A percentile compares a stretch with the other conserved stretches of the same genome.
phyloP scores from a whole-genome alignment of 2,113 vertebrate species.

The Alosa alosa region DNA sequence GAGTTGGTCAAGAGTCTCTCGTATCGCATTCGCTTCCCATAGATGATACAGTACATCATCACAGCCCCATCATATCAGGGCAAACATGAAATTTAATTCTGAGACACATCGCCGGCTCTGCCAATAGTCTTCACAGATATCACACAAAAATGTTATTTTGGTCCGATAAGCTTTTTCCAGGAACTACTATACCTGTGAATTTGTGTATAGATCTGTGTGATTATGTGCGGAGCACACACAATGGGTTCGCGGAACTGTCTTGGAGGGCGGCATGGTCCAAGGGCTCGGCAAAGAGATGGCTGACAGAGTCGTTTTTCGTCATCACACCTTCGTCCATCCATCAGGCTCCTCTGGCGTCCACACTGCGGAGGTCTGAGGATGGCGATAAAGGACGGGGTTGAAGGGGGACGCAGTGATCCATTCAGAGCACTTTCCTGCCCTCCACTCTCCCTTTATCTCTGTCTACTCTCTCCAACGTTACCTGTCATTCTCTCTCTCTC shows the following conservation, averaged over 20 bases:
- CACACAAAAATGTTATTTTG: not conserved
- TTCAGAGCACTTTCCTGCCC: constrained; percentile 10
- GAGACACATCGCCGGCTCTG: no score
- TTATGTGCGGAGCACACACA: not conserved
- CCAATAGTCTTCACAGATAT: not conserved
- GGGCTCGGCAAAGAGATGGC: constrained; percentile 8
- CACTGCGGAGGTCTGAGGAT: not conserved
- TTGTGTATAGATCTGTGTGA: not conserved
- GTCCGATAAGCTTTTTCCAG: not conserved
- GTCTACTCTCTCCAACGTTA: not conserved
- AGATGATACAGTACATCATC: not conserved
- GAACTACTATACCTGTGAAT: not conserved
- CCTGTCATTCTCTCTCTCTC: not conserved
- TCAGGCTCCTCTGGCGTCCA: constrained; percentile 24
- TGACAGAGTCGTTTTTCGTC: constrained; percentile 30
- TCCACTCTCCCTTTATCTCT: not conserved
- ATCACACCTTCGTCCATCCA: constrained; percentile 21
- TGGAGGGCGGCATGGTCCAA: constrained; percentile 15
- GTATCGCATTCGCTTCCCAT: not conserved
- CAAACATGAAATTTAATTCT: not conserved
- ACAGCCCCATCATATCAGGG: not conserved
- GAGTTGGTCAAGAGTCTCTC: not conserved
- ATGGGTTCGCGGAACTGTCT: not conserved
- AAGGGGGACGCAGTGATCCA: constrained; percentile 6
- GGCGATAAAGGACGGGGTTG: constrained; percentile 26